Evolutionary conservation across 64 coral and sea anemone genomes (phyloP).

Genomic region (Orbicella faveolata): DNA sequence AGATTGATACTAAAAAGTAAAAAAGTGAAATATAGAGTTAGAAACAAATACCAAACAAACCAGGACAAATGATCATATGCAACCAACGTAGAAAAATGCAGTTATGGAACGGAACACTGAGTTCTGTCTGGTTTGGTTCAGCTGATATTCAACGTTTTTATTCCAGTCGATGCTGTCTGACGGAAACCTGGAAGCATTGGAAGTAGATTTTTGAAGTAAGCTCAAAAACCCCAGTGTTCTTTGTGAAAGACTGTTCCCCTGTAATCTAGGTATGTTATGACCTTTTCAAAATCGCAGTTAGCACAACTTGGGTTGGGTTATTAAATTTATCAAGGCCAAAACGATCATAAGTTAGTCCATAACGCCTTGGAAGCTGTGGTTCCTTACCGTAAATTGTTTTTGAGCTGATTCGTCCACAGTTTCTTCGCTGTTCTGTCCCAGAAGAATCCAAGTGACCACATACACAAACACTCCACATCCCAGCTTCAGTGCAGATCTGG

Average conservation of each 20-base stretch:
- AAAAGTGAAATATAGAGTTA: not conserved
- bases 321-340: too few relatives aligned
- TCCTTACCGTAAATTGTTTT: conserved; percentile 85
- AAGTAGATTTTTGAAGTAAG: too few relatives aligned
- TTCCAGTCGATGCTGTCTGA: too few relatives aligned
- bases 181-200: too few relatives aligned
- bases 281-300: too few relatives aligned
- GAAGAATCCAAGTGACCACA: conserved; percentile 83
- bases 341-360: too few relatives aligned
- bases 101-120: not conserved
- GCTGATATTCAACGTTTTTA: too few relatives aligned
- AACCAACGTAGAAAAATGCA: not conserved
- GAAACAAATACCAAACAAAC: not conserved
- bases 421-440: conserved; percentile 72
- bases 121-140: not conserved
- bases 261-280: too few relatives aligned
- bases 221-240: too few relatives aligned
- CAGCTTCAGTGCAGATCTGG: conserved; percentile 80
- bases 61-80: not conserved
- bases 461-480: conserved; percentile 85
- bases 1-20: conserved; percentile 72
- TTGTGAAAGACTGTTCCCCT: too few relatives aligned
- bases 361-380: not conserved
- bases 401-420: conserved; percentile 66
- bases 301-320: too few relatives aligned